phyloP scores from a whole-genome alignment of 1,140 invertebrate species.

The Chymomyza costata region DNA sequence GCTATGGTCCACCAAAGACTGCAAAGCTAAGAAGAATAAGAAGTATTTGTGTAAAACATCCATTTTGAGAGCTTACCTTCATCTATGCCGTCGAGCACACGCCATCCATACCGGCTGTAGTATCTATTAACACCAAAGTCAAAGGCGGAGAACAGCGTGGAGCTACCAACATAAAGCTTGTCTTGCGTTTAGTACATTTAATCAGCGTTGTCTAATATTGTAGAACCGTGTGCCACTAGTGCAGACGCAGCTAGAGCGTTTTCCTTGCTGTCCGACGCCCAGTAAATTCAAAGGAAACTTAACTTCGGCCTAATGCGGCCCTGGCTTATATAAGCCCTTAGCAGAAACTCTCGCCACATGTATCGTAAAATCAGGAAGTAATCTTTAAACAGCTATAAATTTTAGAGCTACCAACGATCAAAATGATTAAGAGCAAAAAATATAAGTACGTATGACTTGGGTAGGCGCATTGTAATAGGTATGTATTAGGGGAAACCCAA shows the following conservation, averaged over 20 bases:
- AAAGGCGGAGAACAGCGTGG: constrained; percentile 31
- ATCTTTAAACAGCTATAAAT: too few relatives aligned
- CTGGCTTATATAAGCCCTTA: constrained; percentile 44
- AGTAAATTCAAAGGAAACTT: constrained; percentile 36
- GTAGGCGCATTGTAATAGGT: too few relatives aligned
- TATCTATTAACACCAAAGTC: constrained; percentile 47
- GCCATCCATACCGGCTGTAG: constrained; percentile 51
- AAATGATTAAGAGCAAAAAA: too few relatives aligned
- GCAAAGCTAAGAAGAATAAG: too few relatives aligned
- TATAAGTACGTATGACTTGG: too few relatives aligned
- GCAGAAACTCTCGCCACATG: too few relatives aligned
- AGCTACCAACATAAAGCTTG: constrained; percentile 56
- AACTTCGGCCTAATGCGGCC: constrained; percentile 17
- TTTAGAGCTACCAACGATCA: too few relatives aligned
- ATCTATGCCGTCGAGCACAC: constrained; percentile 48
- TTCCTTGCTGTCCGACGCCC: constrained; percentile 13
- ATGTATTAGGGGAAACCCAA: too few relatives aligned
- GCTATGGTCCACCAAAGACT: too few relatives aligned
- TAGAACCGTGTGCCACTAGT: constrained; percentile 52
- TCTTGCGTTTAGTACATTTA: constrained; percentile 63
- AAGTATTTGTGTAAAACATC: background rate
- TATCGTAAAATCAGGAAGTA: too few relatives aligned
- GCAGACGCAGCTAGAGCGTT: constrained; percentile 31
- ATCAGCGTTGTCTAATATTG: too few relatives aligned
- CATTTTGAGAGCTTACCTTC: constrained; percentile 23